Conservation (phyloP, 1,140 invertebrate genomes). For the Drosophila parabipectinata region DNA sequence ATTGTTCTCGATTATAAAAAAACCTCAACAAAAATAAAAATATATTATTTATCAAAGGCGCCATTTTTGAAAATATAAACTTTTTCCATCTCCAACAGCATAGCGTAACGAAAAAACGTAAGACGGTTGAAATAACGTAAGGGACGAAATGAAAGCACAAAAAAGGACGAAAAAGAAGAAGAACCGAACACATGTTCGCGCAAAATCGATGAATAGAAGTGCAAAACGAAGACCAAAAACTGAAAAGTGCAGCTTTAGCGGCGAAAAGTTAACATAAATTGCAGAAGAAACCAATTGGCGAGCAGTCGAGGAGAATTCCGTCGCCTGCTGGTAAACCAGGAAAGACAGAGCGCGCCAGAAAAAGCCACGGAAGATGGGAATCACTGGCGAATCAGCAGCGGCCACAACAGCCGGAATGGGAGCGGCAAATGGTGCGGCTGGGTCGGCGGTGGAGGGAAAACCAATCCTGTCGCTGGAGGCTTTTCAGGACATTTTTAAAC, state of each 20-base stretch:
- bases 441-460: constrained; percentile 40
- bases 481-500: constrained; percentile 77
- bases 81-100: background rate
- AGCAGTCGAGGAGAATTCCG: background rate
- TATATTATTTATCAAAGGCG: background rate
- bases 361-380: constrained; percentile 65
- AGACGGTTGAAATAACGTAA: constrained; percentile 10
- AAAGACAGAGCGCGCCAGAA: background rate
- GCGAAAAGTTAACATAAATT: constrained; percentile 36
- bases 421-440: constrained; percentile 48
- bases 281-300: background rate
- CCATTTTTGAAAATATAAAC: background rate
- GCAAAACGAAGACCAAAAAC: constrained; percentile 21
- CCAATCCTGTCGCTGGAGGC: constrained; percentile 61
- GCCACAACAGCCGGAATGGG: constrained; percentile 35
- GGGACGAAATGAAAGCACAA: constrained; percentile 26
- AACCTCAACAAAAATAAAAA: no score
- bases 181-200: constrained; percentile 62
- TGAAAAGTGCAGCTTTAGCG: constrained; percentile 20
- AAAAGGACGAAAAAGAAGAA: constrained; percentile 43
- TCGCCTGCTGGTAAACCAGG: constrained; percentile 4
- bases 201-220: constrained; percentile 69
- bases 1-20: no score
- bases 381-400: constrained; percentile 59
- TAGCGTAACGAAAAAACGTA: constrained; percentile 9